Conservation (phyloP, 2,113 vertebrate species). For the Haemorhous mexicanus region DNA sequence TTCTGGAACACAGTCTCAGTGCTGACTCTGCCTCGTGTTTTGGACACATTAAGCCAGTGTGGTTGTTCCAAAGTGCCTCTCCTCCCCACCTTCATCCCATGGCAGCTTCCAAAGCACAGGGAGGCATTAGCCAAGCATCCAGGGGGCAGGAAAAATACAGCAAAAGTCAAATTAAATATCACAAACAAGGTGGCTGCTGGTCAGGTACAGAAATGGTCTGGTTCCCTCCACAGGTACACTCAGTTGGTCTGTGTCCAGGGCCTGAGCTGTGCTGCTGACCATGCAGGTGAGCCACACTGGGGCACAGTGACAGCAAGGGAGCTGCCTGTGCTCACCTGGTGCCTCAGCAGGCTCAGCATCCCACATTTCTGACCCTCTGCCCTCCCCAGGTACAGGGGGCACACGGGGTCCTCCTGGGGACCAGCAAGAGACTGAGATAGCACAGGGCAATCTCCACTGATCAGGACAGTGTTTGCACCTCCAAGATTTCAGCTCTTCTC, state of each 20-base stretch:
- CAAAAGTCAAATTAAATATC: not conserved
- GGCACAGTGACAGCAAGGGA: not conserved
- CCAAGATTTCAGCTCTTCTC: not conserved
- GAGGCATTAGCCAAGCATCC: not conserved
- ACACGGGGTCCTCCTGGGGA: not conserved
- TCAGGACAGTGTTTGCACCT: not conserved
- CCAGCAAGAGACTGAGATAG: not conserved
- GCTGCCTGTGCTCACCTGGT: rapidly evolving
- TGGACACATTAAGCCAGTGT: not conserved
- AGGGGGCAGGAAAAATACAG: not conserved
- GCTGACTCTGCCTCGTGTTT: not conserved
- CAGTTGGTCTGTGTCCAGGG: not conserved
- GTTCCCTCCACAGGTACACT: not conserved
- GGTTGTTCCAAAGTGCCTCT: not conserved
- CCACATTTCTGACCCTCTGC: not conserved
- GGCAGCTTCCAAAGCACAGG: not conserved
- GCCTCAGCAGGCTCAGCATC: not conserved
- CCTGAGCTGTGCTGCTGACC: not conserved
- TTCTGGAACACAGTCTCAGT: not conserved
- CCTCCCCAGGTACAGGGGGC: too few relatives aligned
- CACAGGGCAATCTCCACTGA: too few relatives aligned
- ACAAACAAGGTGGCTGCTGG: not conserved
- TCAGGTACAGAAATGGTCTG: not conserved
- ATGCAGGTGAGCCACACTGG: not conserved
- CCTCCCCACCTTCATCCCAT: not conserved